Conservation (phyloP, 2,888 invertebrate genomes). For the Aleiodes alternator region DNA sequence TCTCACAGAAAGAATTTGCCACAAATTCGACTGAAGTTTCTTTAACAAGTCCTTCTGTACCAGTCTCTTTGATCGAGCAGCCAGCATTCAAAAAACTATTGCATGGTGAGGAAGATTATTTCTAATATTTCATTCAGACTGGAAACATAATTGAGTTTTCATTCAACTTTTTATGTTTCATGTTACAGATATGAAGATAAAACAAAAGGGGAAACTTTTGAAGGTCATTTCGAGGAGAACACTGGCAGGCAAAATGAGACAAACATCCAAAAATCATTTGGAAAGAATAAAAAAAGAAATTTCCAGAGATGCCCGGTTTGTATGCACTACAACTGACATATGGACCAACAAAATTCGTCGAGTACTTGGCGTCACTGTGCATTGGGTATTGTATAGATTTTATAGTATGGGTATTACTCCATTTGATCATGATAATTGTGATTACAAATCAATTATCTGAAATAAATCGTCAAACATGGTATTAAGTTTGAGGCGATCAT, state of each 20-base stretch:
- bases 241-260: background rate
- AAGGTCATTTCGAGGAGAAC: background rate
- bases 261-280: background rate
- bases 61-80: background rate
- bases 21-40: background rate
- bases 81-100: background rate
- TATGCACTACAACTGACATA: background rate
- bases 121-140: background rate
- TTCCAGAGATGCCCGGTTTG: background rate
- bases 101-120: background rate
- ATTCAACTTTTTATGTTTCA: background rate
- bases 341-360: constrained; percentile 3
- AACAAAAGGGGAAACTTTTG: background rate
- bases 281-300: background rate
- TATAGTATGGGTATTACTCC: too few relatives aligned
- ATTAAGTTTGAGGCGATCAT: too few relatives aligned
- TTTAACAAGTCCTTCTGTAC: background rate
- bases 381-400: background rate
- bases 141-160: background rate
- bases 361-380: background rate
- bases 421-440: too few relatives aligned
- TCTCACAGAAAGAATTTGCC: background rate
- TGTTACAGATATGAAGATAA: constrained; percentile 5
- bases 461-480: too few relatives aligned
- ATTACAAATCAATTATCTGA: too few relatives aligned